Percentiles rank a stretch among this genome's conserved stretches.
phyloP scores from a whole-genome alignment of 1,140 invertebrate genomes.

The Philaenus spumarius region DNA sequence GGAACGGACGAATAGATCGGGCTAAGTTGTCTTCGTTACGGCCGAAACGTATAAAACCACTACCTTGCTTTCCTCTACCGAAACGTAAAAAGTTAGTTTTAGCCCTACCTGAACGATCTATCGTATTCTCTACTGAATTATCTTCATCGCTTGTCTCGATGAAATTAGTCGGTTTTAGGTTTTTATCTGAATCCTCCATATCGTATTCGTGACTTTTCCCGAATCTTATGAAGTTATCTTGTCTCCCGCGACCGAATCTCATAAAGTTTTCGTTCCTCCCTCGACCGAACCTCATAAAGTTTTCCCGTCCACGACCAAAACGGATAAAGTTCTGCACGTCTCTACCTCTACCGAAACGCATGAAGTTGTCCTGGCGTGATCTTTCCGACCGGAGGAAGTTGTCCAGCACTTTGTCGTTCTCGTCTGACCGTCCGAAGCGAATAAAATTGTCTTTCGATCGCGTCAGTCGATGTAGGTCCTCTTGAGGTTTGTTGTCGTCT shows the following conservation, averaged over 20 bases:
- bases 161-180: no score
- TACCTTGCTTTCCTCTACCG: slow-evolving; percentile 27
- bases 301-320: slow-evolving; percentile 9
- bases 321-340: slow-evolving; percentile 9
- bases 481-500: slow-evolving; percentile 7
- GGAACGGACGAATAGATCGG: slow-evolving; percentile 3
- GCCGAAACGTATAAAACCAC: no score
- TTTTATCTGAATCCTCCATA: no score
- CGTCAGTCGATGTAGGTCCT: slow-evolving; percentile 24
- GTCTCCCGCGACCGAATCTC: slow-evolving; percentile 2
- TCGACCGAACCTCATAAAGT: slow-evolving; percentile 10
- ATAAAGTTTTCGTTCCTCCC: not conserved
- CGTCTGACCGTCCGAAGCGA: slow-evolving; percentile 16
- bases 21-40: slow-evolving; percentile 4
- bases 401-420: slow-evolving; percentile 13
- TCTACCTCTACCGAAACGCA: slow-evolving; percentile 16
- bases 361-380: slow-evolving; percentile 7
- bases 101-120: no score
- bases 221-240: slow-evolving; percentile 16
- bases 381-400: slow-evolving; percentile 1
- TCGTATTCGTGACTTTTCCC: no score
- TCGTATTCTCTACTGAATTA: no score
- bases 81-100: slow-evolving; percentile 25
- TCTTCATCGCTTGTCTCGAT: not conserved
- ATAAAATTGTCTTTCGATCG: slow-evolving; percentile 26